Evolutionary conservation across 2,888 invertebrate genomes (phyloP).

Genomic region (Melanostoma mellinum): DNA sequence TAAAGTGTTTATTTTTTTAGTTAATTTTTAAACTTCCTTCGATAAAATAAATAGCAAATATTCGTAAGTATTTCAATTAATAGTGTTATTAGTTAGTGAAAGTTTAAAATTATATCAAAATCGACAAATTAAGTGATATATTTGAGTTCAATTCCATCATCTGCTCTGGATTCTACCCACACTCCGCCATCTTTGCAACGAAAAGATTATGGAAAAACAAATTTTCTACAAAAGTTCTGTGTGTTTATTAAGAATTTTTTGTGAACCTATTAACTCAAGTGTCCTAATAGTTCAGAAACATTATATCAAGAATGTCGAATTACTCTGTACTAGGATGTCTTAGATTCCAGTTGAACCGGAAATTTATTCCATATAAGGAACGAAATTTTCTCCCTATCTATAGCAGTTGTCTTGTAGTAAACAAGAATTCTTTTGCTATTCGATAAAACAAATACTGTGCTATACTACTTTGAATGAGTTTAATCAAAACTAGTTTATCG

Average conservation of each 20-base stretch:
- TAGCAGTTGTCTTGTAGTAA: constrained; percentile 35
- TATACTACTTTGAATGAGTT: constrained; percentile 41
- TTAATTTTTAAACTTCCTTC: constrained; percentile 62
- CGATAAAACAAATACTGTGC: constrained; percentile 26
- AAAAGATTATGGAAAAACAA: constrained; percentile 31
- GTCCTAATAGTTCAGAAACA: too few relatives aligned
- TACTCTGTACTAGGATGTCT: neutral
- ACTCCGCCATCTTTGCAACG: constrained; percentile 67
- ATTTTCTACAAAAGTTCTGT: constrained; percentile 37
- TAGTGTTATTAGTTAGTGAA: constrained; percentile 42
- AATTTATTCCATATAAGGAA: constrained; percentile 71
- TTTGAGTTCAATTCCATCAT: constrained; percentile 51
- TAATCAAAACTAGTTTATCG: constrained; percentile 58
- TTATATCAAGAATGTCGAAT: too few relatives aligned
- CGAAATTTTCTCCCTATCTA: constrained; percentile 56
- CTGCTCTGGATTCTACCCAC: constrained; percentile 62
- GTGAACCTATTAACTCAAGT: too few relatives aligned
- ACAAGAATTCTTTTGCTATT: constrained; percentile 52
- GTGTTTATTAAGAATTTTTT: constrained; percentile 9
- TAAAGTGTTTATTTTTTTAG: constrained; percentile 70
- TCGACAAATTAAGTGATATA: constrained; percentile 28
- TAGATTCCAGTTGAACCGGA: constrained; percentile 67
- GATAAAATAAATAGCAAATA: constrained; percentile 48
- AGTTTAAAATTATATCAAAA: neutral
- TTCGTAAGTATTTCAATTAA: constrained; percentile 65